Evolutionary conservation across 2,888 invertebrate genomes (phyloP).

Genomic region (Mesoligia furuncula): DNA sequence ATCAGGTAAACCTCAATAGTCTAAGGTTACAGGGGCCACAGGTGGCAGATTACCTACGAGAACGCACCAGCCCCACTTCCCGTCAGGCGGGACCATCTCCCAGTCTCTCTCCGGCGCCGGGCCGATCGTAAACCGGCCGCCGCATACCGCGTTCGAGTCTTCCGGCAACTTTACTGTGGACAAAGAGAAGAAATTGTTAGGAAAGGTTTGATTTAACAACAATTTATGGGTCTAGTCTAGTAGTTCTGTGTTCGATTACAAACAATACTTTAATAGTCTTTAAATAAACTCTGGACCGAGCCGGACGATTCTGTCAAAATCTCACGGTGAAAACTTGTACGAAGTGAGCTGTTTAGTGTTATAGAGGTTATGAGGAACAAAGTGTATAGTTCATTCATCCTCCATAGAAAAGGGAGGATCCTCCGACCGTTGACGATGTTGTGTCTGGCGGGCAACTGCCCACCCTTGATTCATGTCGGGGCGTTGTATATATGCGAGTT

Average conservation of each 20-base stretch:
- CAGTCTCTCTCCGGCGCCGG: conserved; percentile 90
- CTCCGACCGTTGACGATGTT: too few species aligned
- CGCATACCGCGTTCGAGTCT: conserved; percentile 79
- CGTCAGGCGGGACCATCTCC: conserved; percentile 95
- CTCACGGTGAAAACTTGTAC: too few species aligned
- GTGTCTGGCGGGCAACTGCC: too few species aligned
- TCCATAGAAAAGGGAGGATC: too few species aligned
- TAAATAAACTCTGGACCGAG: too few species aligned
- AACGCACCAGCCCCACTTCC: conserved; percentile 96
- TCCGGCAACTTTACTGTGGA: conserved; percentile 86
- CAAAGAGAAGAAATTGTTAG: conserved; percentile 29
- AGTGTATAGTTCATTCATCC: too few species aligned
- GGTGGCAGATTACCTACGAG: conserved; percentile 87
- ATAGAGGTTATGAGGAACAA: too few species aligned
- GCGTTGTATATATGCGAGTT: too few species aligned
- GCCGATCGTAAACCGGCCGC: conserved; percentile 86
- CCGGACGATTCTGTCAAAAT: too few species aligned
- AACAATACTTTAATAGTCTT: background rate
- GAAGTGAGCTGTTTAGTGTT: too few species aligned
- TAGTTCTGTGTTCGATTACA: background rate
- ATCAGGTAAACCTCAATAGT: background rate
- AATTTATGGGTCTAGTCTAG: background rate
- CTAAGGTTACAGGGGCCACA: conserved; percentile 37
- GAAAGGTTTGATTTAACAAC: background rate
- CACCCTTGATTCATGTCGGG: too few species aligned